phyloP scores from a whole-genome alignment of 2,888 invertebrate genomes.

The Clistopyga incitator region DNA sequence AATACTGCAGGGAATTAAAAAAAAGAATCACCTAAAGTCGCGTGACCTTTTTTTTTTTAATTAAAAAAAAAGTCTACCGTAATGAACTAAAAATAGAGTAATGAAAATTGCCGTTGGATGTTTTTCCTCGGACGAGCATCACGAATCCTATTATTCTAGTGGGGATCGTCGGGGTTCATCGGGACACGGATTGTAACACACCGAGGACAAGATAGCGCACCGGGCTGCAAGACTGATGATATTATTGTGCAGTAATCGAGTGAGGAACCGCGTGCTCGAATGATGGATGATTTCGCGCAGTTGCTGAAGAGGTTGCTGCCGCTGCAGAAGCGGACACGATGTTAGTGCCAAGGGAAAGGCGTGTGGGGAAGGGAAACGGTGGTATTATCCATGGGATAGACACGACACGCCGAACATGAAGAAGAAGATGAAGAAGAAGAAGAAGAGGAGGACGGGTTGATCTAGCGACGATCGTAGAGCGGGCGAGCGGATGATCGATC shows the following conservation, averaged over 20 bases:
- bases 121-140: background rate
- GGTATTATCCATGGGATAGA: background rate
- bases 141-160: background rate
- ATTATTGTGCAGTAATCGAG: conserved; percentile 1
- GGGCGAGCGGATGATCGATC: conserved; percentile 62
- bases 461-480: conserved; percentile 45
- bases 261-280: background rate
- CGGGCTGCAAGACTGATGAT: background rate
- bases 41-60: no score
- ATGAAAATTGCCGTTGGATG: background rate
- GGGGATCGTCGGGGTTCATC: background rate
- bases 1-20: no score
- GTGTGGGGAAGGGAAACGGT: background rate
- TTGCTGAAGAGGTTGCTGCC: background rate
- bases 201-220: conserved; percentile 1
- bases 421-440: no score
- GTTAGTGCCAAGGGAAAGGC: background rate
- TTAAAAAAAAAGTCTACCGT: no score
- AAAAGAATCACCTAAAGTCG: no score
- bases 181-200: conserved; percentile 11
- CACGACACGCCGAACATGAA: background rate
- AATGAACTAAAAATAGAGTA: background rate
- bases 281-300: conserved; percentile 5
- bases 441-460: conserved; percentile 46
- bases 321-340: conserved; percentile 15